Evolutionary conservation across 2,113 vertebrate species (phyloP).

Genomic region (Macaca mulatta): DNA sequence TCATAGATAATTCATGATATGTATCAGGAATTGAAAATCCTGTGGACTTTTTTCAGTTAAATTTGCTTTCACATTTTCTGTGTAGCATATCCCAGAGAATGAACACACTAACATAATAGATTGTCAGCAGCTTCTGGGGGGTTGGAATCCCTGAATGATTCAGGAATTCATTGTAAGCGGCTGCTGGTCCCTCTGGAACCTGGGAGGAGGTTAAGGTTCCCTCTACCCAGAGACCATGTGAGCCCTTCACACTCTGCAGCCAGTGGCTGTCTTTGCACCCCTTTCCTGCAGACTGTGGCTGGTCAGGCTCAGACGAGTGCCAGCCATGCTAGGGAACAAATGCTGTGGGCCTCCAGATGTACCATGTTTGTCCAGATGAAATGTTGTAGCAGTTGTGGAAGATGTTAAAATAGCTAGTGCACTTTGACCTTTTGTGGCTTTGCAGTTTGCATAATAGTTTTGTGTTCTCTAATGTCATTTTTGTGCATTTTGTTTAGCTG

Average conservation of each 20-base stretch:
- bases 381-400: no score
- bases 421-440: rapidly evolving
- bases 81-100: not conserved
- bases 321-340: not conserved
- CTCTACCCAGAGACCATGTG: rapidly evolving
- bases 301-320: not conserved
- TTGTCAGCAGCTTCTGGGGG: not conserved
- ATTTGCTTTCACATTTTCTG: not conserved
- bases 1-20: not conserved
- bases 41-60: not conserved
- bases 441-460: not conserved
- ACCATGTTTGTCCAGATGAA: not conserved
- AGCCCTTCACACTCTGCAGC: rapidly evolving
- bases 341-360: not conserved
- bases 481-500: not conserved
- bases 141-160: not conserved
- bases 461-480: not conserved
- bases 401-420: rapidly evolving
- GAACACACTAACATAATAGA: rapidly evolving
- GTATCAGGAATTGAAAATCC: no score
- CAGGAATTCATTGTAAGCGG: not conserved
- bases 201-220: rapidly evolving
- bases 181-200: not conserved
- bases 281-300: rapidly evolving
- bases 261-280: not conserved